Conservation (phyloP, 2,888 invertebrate genomes). For the Lordiphosa fenestrarum region DNA sequence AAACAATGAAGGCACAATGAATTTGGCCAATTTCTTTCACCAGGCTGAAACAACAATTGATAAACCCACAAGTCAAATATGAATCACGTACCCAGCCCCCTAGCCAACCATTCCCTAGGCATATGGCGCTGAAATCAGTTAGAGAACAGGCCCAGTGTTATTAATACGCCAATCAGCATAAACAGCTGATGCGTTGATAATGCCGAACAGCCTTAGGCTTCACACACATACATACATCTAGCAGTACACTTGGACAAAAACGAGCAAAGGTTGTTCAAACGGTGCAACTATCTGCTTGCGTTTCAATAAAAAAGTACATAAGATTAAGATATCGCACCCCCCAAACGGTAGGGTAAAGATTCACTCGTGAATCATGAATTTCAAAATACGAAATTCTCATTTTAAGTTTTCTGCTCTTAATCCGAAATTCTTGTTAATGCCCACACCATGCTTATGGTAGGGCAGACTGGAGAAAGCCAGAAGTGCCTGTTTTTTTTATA, state of each 20-base stretch:
- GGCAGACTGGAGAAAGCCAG: no score
- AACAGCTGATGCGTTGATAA: conserved; percentile 58
- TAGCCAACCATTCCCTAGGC: conserved; percentile 10
- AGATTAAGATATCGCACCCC: no score
- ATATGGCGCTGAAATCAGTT: conserved; percentile 49
- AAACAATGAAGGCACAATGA: conserved; percentile 14
- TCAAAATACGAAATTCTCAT: no score
- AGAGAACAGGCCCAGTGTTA: conserved; percentile 33
- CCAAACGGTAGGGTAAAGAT: no score
- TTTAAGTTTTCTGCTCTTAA: no score
- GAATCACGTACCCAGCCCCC: conserved; percentile 15
- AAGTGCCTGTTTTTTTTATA: no score
- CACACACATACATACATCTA: conserved; percentile 10
- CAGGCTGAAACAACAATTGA: conserved; percentile 41
- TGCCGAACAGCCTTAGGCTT: conserved; percentile 8
- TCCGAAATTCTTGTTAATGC: no score
- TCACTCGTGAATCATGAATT: no score
- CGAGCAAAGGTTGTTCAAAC: no score
- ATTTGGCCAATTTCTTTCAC: conserved; percentile 32
- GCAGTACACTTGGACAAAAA: conserved; percentile 23
- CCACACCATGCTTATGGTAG: no score
- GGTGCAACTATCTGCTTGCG: no score
- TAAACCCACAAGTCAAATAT: conserved; percentile 29
- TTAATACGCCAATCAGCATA: conserved; percentile 62
- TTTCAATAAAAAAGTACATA: no score